phyloP scores from a whole-genome alignment of 2,797 vertebrate genomes.

The Phrynocephalus forsythii region DNA sequence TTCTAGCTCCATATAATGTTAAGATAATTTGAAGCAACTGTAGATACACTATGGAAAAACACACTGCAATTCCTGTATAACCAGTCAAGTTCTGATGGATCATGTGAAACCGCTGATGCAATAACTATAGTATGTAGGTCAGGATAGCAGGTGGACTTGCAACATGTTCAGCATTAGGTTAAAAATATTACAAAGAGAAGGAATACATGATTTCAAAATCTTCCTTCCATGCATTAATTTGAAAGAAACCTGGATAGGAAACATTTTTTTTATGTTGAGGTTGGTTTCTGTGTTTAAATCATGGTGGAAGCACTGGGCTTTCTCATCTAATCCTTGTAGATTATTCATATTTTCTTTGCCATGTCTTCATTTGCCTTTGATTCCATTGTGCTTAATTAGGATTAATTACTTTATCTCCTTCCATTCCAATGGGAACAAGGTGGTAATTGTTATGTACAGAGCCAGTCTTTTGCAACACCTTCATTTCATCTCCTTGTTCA shows the following conservation, averaged over 20 bases:
- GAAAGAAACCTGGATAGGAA: slow-evolving; percentile 38
- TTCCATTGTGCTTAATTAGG: slow-evolving; percentile 57
- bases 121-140: slow-evolving; percentile 63
- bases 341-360: slow-evolving; percentile 35
- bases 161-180: slow-evolving; percentile 59
- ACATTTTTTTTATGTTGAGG: slow-evolving; percentile 22
- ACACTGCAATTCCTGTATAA: slow-evolving; percentile 40
- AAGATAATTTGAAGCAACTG: slow-evolving; percentile 40
- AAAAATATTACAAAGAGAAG: slow-evolving; percentile 52
- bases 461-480: slow-evolving; percentile 42
- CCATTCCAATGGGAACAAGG: slow-evolving; percentile 53
- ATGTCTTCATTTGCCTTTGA: slow-evolving; percentile 38
- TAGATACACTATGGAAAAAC: slow-evolving; percentile 26
- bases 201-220: slow-evolving; percentile 49
- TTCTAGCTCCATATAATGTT: slow-evolving; percentile 10
- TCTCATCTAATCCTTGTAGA: slow-evolving; percentile 23
- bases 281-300: not conserved
- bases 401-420: slow-evolving; percentile 57
- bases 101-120: slow-evolving; percentile 64
- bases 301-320: not conserved
- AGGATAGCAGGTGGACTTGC: slow-evolving; percentile 58
- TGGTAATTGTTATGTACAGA: slow-evolving; percentile 42
- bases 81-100: slow-evolving; percentile 53
- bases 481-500: slow-evolving; percentile 28
- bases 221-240: slow-evolving; percentile 50